Evolutionary conservation across 2,888 invertebrate genomes (phyloP).

Genomic region (Ceriagrion tenellum): DNA sequence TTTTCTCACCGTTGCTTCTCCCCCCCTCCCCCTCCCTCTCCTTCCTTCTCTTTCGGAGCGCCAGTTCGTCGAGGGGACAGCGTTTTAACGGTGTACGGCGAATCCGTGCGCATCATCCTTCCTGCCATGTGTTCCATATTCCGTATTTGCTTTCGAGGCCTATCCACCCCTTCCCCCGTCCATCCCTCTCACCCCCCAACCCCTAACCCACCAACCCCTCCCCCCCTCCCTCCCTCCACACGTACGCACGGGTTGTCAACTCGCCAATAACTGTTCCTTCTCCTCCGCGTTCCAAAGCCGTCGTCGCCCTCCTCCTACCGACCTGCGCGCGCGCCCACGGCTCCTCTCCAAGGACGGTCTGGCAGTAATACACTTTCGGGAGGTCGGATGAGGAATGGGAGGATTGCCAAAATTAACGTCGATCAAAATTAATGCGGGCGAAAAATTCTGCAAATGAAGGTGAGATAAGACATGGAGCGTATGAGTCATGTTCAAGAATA

Average conservation of each 20-base stretch:
- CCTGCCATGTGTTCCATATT: slow-evolving; percentile 61
- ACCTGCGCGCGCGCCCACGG: neutral
- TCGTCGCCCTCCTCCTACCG: neutral
- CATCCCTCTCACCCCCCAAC: neutral
- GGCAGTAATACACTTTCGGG: neutral
- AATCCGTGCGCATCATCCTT: slow-evolving; percentile 37
- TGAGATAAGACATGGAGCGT: neutral
- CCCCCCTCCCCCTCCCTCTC: neutral
- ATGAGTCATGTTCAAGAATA: too few species aligned
- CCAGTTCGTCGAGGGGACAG: neutral
- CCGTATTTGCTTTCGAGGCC: slow-evolving; percentile 54
- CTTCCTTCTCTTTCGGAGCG: neutral
- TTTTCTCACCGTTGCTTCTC: neutral
- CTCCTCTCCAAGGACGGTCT: slow-evolving; percentile 56
- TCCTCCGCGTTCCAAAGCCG: neutral
- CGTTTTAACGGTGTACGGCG: slow-evolving; percentile 47
- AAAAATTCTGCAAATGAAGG: neutral
- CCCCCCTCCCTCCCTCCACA: neutral
- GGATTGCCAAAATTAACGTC: neutral
- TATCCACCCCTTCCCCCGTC: neutral
- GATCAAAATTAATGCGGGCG: neutral
- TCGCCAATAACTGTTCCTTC: slow-evolving; percentile 61
- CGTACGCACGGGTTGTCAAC: slow-evolving; percentile 31
- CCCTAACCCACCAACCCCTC: too few species aligned
- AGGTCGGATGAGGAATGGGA: neutral